Evolutionary conservation across 2,797 vertebrate genomes (phyloP), one percentile per base, ranked within the genome.

Genomic region (Bovichtus diacanthus): DNA sequence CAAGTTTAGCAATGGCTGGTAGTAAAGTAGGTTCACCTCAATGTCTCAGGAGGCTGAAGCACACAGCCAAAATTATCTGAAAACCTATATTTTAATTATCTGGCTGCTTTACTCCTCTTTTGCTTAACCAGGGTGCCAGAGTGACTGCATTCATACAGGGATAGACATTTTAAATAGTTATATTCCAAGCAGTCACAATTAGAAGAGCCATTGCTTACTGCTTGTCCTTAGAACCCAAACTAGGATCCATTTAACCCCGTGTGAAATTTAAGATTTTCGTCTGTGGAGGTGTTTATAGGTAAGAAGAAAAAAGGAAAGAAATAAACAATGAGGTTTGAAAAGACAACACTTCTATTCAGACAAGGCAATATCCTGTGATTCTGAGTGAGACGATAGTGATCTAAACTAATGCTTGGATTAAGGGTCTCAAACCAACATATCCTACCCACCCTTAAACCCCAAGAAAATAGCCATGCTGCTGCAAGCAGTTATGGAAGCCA

Each of bases 401-500:
- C 75, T 61, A 82, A 78, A 71, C 61, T 76, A 84, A 87, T 61
- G 47, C 83, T 50, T 50, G 81, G 85, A 88, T 90, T 87, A 87
- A 71, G 78, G 65, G 56, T 76, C 76, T 88, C 84, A 89, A 87
- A 76, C 80, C 70, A 77, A 79, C 74, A 66, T 83, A 86, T 86
- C 80, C 81, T 68, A 65, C 55, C 83, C 81, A 65, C 60, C 54
- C 67, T 64, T 91, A 87, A 87, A 74, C 79, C 71, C 72, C 69
- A 65, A 81, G 78, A 82, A 87, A 87, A 87, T 71, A 88, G 71
- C 78, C 56, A 74, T 31, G 56, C 70, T 82, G 85, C 81, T 88
- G 87, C 83, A 49, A 34, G 69, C 59, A 41, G 29, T 68, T 55
- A 23, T 58, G 34, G 69, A 79, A 58, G 60, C 74, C 71, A 59